Evolutionary conservation across 2,888 invertebrate species (phyloP).

Genomic region (Glomeris marginata): DNA sequence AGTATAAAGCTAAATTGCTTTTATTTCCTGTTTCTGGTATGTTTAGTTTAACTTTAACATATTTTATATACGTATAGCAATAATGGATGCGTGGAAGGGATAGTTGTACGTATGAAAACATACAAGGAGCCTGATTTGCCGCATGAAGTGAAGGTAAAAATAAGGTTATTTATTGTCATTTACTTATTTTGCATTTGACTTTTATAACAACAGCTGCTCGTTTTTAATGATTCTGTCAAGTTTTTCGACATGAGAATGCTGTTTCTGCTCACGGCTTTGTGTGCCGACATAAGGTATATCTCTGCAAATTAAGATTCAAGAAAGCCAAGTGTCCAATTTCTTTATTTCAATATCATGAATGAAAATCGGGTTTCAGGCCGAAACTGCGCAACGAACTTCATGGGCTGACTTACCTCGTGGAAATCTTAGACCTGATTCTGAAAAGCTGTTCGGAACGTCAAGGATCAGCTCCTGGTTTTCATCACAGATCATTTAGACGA

Average conservation of each 20-base stretch:
- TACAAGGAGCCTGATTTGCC: constrained; percentile 48
- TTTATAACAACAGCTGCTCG: not conserved
- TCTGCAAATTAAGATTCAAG: too few relatives aligned
- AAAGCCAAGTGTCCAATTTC: not conserved
- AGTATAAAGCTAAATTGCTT: not conserved
- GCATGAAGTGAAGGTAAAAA: constrained; percentile 47
- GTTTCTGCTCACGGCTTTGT: constrained; percentile 74
- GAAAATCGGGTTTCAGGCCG: constrained; percentile 28
- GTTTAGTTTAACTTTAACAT: not conserved
- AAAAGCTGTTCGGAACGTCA: constrained; percentile 19
- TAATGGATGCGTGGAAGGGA: constrained; percentile 51
- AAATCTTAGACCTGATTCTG: constrained; percentile 33
- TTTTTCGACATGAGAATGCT: constrained; percentile 75
- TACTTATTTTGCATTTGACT: not conserved
- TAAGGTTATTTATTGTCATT: too few relatives aligned
- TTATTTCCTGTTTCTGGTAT: not conserved
- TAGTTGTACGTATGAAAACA: constrained; percentile 52
- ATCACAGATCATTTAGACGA: constrained; percentile 10
- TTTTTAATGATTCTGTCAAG: constrained; percentile 23
- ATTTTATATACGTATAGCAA: constrained; percentile 27
- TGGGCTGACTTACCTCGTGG: constrained; percentile 34
- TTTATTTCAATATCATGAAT: not conserved
- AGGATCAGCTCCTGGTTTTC: too few relatives aligned
- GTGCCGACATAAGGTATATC: constrained; percentile 43
- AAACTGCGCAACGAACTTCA: constrained; percentile 31